Conservation (phyloP, 2,113 vertebrate genomes). For the Heterotis niloticus region DNA sequence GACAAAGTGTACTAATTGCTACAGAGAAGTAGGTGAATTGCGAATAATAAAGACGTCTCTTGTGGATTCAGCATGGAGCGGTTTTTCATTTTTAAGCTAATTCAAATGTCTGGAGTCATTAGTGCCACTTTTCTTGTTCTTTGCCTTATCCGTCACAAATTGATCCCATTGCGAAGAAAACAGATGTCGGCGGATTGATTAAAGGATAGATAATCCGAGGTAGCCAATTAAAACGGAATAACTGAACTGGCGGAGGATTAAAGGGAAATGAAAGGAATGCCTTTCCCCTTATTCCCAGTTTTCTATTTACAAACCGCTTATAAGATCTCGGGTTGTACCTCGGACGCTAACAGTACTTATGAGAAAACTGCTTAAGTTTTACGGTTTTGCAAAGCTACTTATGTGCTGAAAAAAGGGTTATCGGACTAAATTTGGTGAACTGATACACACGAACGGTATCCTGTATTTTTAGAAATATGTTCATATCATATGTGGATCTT, state of each 20-base stretch:
- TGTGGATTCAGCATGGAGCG: not conserved
- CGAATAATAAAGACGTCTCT: not conserved
- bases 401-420: not conserved
- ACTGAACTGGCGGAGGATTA: constrained; percentile 24
- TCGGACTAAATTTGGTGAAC: not conserved
- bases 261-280: constrained; percentile 8
- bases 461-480: no score
- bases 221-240: constrained; percentile 37
- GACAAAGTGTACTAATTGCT: not conserved
- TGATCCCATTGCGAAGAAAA: constrained; percentile 38
- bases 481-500: no score
- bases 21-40: not conserved
- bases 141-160: constrained; percentile 30
- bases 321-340: constrained; percentile 24
- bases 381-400: not conserved
- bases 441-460: no score
- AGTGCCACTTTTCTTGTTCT: constrained; percentile 7
- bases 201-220: constrained; percentile 39
- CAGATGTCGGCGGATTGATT: constrained; percentile 34
- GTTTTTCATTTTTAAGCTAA: not conserved
- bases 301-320: constrained; percentile 18
- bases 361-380: not conserved
- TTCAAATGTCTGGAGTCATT: constrained; percentile 23
- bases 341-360: constrained; percentile 27
- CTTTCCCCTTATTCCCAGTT: constrained; percentile 13